Base-by-base conservation (phyloP, 2,797 vertebrate species). In the Neosalanx taihuensis region DNA sequence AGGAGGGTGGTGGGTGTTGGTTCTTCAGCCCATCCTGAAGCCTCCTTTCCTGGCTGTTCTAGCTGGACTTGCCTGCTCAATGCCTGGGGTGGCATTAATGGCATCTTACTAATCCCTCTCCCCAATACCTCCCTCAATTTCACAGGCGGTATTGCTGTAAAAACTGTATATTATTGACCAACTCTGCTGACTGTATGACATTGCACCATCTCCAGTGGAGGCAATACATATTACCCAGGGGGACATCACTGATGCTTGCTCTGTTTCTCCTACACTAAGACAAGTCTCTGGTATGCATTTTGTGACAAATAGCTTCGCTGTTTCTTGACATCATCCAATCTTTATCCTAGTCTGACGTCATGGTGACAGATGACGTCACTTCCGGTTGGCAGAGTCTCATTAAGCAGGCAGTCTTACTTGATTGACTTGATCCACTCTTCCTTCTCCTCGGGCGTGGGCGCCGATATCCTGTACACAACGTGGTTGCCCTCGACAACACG, bases 401-500 rank as follows among this genome's bases (percentile, higher is more conserved):
- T 65, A 15, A 72, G 35, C 67, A 58, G 31, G 31, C 33, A 31
- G 69, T 81, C 95, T 93, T 92, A 99, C 97, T 95, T 97, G 85
- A 99, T 98, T 64, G 96, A 98, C 84, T 99, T 99, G 84, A 98
- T 99, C 97, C 97, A 99, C 83, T 99, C 97, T 29, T 98, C 97
- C 81, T 97, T 98, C 85, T 99, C 97, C 79, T 99, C 97, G 0
- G 95, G 95, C 37, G 97, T 97, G 0, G 97, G 97, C 0, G 97
- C 97, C 0, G 96, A 99, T 94, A 99, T 99, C 81, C 96, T 93
- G 77, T 99, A 98, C 64, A 99, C 97, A 12, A 98, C 95, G 0
- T 99, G 97, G 89, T 99, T 99, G 53, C 97, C 97, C 89, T 99
- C 97, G 0, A 98, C 97, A 78, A 99, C 97, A 0, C 97, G 90